Base-by-base conservation (phyloP, 2,888 invertebrate species). In the Camponotus fellah region DNA sequence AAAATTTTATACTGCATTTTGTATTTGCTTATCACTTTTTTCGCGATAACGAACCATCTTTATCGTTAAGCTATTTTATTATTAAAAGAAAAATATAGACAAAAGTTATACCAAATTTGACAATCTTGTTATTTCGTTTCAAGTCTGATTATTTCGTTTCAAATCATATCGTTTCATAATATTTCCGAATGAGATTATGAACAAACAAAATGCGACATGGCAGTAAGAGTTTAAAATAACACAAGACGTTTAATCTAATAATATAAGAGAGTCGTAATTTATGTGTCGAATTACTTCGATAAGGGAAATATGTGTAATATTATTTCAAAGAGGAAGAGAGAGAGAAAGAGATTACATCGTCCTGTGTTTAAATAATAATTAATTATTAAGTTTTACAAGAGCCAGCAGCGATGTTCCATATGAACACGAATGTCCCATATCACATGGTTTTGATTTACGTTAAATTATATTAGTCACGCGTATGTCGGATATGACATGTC, bases 381-480 rank as follows among this genome's bases (percentile, higher is more conserved):
- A 77, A 77, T 58, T 34, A 68, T 68, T 77, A 68, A 77, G 68
- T 68, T 53, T 53, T n/a, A 68, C 56, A 12, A 58, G 26, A 26
- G 68, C 60, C 68, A 68, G 68, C 68, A 68, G 56, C 32, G 34
- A 9, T 21, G 58, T 26, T 2, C 26, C 26, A 26, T 26, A 26
- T 26, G 26, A 26, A 32, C 46, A 64, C 53, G 37, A 56, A 40
- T 32, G 14, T 17, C 49, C 37, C 53, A 10, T 26, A 17, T 76
- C 58, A n/a, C 58, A 32, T 68, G 77, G 5, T 32, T 46, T 46
- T 58, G 26, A 43, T 43, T 68, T 43, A 68, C 68, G 34, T 37
- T 21, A 21, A 58, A 77, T 77, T 77, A 68, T 46, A 43, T 10
- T 65, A 37, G 53, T 65, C 53, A 65, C 53, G 68, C 6, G 56